Evolutionary conservation across 2,113 vertebrate genomes (phyloP), one percentile per base, ranked within the genome.

Genomic region (Aepyceros melampus): DNA sequence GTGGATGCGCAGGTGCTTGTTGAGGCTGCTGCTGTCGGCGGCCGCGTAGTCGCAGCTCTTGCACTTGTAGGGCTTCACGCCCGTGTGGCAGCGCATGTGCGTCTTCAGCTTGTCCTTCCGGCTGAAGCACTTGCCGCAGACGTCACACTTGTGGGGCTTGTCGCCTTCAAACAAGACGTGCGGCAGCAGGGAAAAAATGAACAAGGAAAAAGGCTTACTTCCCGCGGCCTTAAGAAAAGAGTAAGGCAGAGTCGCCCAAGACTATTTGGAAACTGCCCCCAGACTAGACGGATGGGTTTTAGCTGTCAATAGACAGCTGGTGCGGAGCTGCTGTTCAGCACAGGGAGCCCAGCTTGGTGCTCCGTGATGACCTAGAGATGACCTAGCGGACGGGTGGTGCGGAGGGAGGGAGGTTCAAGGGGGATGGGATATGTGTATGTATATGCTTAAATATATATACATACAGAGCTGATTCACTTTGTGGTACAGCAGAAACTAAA

Each of bases 61-160:
- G 47, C 99, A 99, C 96, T 99, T 99, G 99, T 99, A 99, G 0
- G 99, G 99, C 98, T 99, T 99, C 97, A 99, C 99, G 1, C 99
- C 99, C 0, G 99, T 99, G 98, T 99, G 99, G 2, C 99, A 99
- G 17, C 99, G 99, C 98, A 98, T 99, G 98, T 99, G 99, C 97
- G 99, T 99, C 99, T 99, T 99, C 92, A 99, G 99, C 98, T 99
- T 99, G 97, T 99, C 99, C 94, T 99, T 99, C 7, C 99, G 99
- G 89, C 99, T 99, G 97, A 99, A 99, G 95, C 99, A 99, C 97
- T 99, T 99, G 97, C 99, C 98, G 51, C 99, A 99, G 62, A 99
- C 99, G 62, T 99, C 99, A 36, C 99, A 99, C 97, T 99, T 99
- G 95, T 99, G 99, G 0, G 99, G 99, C 91, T 99, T 99, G 99